phyloP scores from a whole-genome alignment of 2,113 vertebrate genomes.

The Nothobranchius kuhntae region DNA sequence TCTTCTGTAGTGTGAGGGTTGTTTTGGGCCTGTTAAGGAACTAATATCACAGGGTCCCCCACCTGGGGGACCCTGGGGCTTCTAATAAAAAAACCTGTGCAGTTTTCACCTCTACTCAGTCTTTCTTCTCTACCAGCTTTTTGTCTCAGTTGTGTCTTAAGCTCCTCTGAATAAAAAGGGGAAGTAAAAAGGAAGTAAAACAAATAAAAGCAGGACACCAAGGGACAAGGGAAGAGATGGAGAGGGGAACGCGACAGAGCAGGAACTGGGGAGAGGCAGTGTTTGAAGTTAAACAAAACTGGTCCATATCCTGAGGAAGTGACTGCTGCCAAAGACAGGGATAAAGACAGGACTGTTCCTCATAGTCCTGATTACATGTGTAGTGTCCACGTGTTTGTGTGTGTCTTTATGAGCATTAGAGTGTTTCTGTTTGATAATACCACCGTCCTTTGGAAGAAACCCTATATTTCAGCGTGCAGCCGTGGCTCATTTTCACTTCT shows the following conservation, averaged over 20 bases:
- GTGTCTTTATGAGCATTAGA: conserved; percentile 26
- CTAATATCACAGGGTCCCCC: no score
- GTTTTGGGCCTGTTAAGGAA: no score
- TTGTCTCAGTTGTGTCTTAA: conserved; percentile 21
- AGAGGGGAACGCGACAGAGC: conserved; percentile 51
- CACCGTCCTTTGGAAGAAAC: conserved; percentile 22
- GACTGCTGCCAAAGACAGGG: conserved; percentile 68
- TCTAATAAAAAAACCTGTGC: conserved; percentile 1
- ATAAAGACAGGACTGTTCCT: conserved; percentile 70
- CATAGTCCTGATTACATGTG: conserved; percentile 59
- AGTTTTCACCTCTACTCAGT: conserved; percentile 41
- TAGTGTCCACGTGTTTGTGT: conserved; percentile 35
- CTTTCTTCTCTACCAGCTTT: conserved; percentile 24
- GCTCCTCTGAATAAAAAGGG: conserved; percentile 18
- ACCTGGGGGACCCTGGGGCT: no score
- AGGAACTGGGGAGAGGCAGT: conserved; percentile 58
- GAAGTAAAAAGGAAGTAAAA: conserved; percentile 30
- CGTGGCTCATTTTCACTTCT: conserved; percentile 39
- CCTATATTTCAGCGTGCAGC: conserved; percentile 31
- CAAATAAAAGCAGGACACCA: conserved; percentile 20
- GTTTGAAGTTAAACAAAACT: conserved; percentile 75
- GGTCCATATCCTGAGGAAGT: conserved; percentile 72
- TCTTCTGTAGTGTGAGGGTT: no score
- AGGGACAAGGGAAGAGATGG: conserved; percentile 26
- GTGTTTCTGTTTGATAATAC: conserved; percentile 47